A percentile compares a stretch with the other conserved stretches of the same genome.
These are phyloP conservation scores for Setophaga kirtlandii DNA, from an alignment of 2,113 vertebrate genomes.

Conservation along the genomic window DNA sequence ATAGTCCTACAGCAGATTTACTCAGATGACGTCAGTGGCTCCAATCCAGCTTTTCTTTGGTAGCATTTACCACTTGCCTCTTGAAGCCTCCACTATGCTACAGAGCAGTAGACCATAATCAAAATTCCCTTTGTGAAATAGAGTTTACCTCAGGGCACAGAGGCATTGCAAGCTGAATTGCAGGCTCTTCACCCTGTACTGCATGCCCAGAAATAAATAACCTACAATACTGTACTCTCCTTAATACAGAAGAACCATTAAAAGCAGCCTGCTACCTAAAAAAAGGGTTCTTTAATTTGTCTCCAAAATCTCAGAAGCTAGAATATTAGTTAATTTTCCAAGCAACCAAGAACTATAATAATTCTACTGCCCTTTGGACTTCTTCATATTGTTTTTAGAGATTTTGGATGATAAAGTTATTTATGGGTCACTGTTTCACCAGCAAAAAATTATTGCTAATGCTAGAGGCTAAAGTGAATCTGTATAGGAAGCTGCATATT, in stretches of 20 bases:
- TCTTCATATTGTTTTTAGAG: not conserved
- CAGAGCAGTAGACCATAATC: conserved; percentile 84
- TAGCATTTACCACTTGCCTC: conserved; percentile 86
- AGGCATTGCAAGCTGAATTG: conserved; percentile 72
- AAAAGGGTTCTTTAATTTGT: conserved; percentile 26
- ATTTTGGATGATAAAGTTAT: not conserved
- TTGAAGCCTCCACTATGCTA: conserved; percentile 81
- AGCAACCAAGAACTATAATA: not conserved
- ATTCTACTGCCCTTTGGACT: not conserved
- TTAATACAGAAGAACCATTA: conserved; percentile 71
- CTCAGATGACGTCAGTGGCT: conserved; percentile 94
- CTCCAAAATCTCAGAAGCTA: conserved; percentile 54
- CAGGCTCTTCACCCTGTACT: conserved; percentile 60
- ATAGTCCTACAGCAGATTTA: conserved; percentile 88
- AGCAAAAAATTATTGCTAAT: not conserved
- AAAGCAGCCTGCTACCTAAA: conserved; percentile 52
- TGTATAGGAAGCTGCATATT: not conserved
- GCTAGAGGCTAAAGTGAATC: not conserved
- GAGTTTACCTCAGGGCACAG: conserved; percentile 86
- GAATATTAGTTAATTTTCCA: conserved; percentile 60
- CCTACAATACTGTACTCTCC: conserved; percentile 70
- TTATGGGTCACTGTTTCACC: not conserved
- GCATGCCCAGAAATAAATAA: conserved; percentile 72
- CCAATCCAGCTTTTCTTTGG: conserved; percentile 87
- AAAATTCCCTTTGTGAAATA: conserved; percentile 88